Evolutionary conservation across 1,140 invertebrate genomes (phyloP), one percentile per base, ranked within the genome.

Genomic region (Eulimnadia texana): DNA sequence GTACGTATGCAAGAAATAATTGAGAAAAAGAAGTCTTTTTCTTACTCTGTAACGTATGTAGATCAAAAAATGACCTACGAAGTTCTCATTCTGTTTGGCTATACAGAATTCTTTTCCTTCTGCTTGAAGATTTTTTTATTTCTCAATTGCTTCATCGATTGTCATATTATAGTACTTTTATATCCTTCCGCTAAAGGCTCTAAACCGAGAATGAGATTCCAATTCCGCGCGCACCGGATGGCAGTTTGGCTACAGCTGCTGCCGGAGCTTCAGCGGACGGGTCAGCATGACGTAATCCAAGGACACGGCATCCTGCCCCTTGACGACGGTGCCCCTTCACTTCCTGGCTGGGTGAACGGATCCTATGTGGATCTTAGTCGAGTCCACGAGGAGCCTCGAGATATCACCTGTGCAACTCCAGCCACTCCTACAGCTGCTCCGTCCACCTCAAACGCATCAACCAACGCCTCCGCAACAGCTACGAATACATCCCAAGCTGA

Each of bases 201-300:
- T 80, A 91, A 90, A 73, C 87, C 88, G 1, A 82, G 85, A 67
- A 83, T 91, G 75, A 90, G 92, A 70, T 92, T 94, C 73, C 93
- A 95, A 72, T 96, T 92, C 74, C 79, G 92, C 23, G 90, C 90
- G 13, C 89, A 93, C 74, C 90, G 94, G 69, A 76, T 95, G 22
- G 93, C 91, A 3, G 90, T 97, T 52, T 97, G 93, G 93, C 74
- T 92, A 13, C 82, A 90, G 47, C 78, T 96, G 9, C 88, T 98
- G 51, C 93, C 93, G 0, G 90, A 93, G 72, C 79, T 97, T 16
- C 91, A 97, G 73, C 76, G 85, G 50, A 85, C 86, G 0, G 88
- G 88, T 16, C 89, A 90, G 84, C 86, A 90, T 67, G 86, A 89
- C 72, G 86, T 88, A 20, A 83, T 85, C 61, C 82, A 85, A 13